These are phyloP conservation scores for Pseudomugil tenellus DNA, from an alignment of 2,797 vertebrate genomes.

Conservation along the genomic window DNA sequence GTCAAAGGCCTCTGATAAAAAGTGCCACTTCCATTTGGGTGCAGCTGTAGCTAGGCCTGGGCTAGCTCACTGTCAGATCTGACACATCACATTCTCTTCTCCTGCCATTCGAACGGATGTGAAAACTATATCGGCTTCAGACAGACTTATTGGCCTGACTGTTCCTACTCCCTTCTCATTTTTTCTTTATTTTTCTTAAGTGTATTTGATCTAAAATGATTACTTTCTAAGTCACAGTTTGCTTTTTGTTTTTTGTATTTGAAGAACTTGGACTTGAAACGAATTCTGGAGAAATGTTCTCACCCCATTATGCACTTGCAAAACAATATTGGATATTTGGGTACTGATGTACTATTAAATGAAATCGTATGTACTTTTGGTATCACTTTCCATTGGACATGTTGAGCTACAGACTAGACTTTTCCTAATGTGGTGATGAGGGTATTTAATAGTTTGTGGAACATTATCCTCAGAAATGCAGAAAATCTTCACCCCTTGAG, in stretches of 20 bases:
- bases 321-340: slow-evolving; percentile 11
- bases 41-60: slow-evolving; percentile 71
- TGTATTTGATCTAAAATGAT: slow-evolving; percentile 57
- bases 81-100: slow-evolving; percentile 77
- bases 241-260: slow-evolving; percentile 48
- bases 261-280: slow-evolving; percentile 15
- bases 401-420: slow-evolving; percentile 43
- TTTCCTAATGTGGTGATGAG: slow-evolving; percentile 76
- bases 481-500: slow-evolving; percentile 70
- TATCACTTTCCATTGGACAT: slow-evolving; percentile 41
- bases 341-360: slow-evolving; percentile 30
- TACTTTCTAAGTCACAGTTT: slow-evolving; percentile 32
- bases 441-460: slow-evolving; percentile 72
- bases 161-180: slow-evolving; percentile 45
- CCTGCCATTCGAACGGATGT: slow-evolving; percentile 68
- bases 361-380: slow-evolving; percentile 47
- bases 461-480: slow-evolving; percentile 66
- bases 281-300: slow-evolving; percentile 20
- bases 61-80: slow-evolving; percentile 72
- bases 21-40: slow-evolving; percentile 80
- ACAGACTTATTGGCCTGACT: slow-evolving; percentile 60
- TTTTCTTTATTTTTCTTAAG: slow-evolving; percentile 46
- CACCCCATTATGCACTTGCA: neutral
- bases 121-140: slow-evolving; percentile 79
- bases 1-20: slow-evolving; percentile 77